Base-by-base conservation (phyloP, 2,888 invertebrate genomes). In the Drosophila gaucha region DNA sequence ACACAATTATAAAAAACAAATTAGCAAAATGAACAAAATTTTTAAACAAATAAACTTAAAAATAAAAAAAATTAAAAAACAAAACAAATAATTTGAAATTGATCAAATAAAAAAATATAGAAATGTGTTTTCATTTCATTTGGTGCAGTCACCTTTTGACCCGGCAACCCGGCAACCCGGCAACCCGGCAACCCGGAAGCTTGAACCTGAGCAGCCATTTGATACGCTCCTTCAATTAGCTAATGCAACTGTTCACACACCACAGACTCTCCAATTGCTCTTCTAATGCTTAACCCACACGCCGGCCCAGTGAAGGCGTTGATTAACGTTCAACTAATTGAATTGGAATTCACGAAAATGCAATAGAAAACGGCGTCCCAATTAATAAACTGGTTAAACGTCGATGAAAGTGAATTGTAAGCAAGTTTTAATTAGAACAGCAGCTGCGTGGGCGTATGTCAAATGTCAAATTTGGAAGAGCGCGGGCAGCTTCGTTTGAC, bases 1-100 rank as follows among this genome's bases (percentile, higher is more conserved):
- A 80, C 77, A 80, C 80, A 83, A 86, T 83, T 86, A 86, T 86
- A 76, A 73, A 66, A 75, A 73, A 69, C 68, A 78, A 78, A 75
- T 80, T 80, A 80, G 80, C 85, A 80, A 80, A 80, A 86, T 83
- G 82, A 85, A 86, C 86, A 88, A 88, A 82, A 84, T 85, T 83
- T 87, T 86, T 85, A 85, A 85, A 86, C 86, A 88, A 80, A 88
- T 88, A 88, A 84, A 84, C 75, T 78, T 80, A 78, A 66, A 86
- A 75, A 79, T 67, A 68, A 72, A 49, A 47, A 46, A 52, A 65
- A 58, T 8, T 8, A 12, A 24, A 43, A 14, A 44, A 20, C 28
- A 65, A 57, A 44, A 52, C n/a, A 50, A 72, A 58, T 54, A 64
- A 85, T 80, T 75, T 74, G 74, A 84, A 84, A 84, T 80, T 80